phyloP scores from a whole-genome alignment of 2,888 invertebrate species.

The Diaphora mendica region DNA sequence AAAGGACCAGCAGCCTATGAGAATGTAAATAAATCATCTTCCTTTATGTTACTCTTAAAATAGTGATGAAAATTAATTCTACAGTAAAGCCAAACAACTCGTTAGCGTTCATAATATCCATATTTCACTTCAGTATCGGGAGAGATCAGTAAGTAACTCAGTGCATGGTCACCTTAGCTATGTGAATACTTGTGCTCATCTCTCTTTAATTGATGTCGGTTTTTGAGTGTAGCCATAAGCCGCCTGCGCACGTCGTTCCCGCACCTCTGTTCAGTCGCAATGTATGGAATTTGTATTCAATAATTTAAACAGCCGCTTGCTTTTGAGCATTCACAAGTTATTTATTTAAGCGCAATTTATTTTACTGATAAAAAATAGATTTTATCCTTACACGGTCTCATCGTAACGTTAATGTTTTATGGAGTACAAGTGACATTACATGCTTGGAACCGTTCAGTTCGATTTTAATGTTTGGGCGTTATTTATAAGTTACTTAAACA shows the following conservation, averaged over 20 bases:
- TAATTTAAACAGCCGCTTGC: conserved; percentile 73
- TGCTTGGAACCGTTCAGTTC: conserved; percentile 39
- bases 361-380: conserved; percentile 62
- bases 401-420: conserved; percentile 51
- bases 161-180: conserved; percentile 36
- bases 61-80: conserved; percentile 16
- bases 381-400: conserved; percentile 54
- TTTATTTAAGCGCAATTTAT: conserved; percentile 64
- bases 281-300: conserved; percentile 82
- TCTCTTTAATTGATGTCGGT: conserved; percentile 81
- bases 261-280: conserved; percentile 72
- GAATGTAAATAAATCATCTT: conserved; percentile 10
- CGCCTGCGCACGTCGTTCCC: conserved; percentile 68
- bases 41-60: conserved; percentile 7
- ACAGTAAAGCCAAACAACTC: conserved; percentile 16
- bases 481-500: conserved; percentile 33
- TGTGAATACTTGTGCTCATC: conserved; percentile 63
- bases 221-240: conserved; percentile 78
- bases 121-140: conserved; percentile 18
- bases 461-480: conserved; percentile 35
- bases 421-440: conserved; percentile 55
- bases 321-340: conserved; percentile 60
- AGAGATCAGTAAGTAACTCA: conserved; percentile 10
- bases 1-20: not conserved
- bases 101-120: conserved; percentile 19